Conservation (phyloP, 2,797 vertebrate genomes). For the Chloroceryle inda region DNA sequence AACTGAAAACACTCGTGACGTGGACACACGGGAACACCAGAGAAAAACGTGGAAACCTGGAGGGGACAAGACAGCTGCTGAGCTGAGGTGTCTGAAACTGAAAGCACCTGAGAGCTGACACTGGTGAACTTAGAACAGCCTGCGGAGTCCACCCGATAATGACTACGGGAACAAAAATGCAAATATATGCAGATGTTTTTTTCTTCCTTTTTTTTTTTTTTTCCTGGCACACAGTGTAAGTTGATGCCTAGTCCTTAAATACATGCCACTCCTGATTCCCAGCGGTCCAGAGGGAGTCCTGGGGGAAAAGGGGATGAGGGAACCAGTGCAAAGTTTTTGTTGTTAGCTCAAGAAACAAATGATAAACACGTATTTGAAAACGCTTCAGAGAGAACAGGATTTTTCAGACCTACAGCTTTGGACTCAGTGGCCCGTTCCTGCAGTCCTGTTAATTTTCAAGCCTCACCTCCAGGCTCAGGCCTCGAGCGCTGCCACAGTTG, state of each 20-base stretch:
- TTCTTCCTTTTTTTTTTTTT: background rate
- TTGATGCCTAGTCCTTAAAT: background rate
- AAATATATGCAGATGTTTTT: background rate
- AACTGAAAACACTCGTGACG: background rate
- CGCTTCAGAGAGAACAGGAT: accelerated
- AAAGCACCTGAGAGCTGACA: background rate
- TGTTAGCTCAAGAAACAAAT: background rate
- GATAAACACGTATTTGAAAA: background rate
- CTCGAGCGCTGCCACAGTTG: background rate
- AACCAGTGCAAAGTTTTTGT: background rate
- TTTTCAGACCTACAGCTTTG: background rate
- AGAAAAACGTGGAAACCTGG: background rate
- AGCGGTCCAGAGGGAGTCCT: background rate
- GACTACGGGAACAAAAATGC: background rate
- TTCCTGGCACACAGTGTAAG: background rate
- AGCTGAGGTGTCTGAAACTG: background rate
- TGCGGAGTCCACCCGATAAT: background rate
- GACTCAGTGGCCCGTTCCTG: background rate
- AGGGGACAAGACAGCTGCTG: background rate
- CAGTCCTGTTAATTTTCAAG: background rate
- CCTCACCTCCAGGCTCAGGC: background rate
- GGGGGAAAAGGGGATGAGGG: background rate
- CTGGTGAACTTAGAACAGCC: background rate
- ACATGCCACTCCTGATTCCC: background rate
- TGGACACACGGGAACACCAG: background rate